Conservation (phyloP, 2,797 vertebrate genomes). For the Hippoglossus hippoglossus region DNA sequence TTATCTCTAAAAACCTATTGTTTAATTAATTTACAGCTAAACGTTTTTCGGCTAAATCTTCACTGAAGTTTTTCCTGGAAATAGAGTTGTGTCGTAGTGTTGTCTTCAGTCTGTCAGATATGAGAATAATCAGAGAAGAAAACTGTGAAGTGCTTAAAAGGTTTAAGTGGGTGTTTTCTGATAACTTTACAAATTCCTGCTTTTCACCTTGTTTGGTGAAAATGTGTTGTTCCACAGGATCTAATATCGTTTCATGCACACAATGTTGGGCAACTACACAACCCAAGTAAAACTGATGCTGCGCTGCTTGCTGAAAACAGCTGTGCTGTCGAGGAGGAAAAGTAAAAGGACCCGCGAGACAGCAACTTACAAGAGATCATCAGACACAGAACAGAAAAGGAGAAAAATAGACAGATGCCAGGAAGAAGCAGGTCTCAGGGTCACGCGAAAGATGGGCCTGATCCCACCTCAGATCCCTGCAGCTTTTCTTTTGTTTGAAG, state of each 20-base stretch:
- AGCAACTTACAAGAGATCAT: conserved; percentile 52
- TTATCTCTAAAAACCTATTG: conserved; percentile 2
- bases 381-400: conserved; percentile 50
- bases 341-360: conserved; percentile 44
- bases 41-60: conserved; percentile 3
- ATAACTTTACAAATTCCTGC: conserved; percentile 11
- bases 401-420: conserved; percentile 74
- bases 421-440: conserved; percentile 77
- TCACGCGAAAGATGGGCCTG: conserved; percentile 79
- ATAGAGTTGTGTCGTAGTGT: background rate
- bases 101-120: background rate
- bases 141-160: conserved; percentile 1
- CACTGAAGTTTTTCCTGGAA: conserved; percentile 1
- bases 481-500: conserved; percentile 83
- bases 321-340: conserved; percentile 31
- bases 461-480: conserved; percentile 81
- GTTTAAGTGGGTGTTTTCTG: conserved; percentile 9
- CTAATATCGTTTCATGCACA: conserved; percentile 14
- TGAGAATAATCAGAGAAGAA: conserved; percentile 6
- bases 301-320: conserved; percentile 32
- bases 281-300: conserved; percentile 10
- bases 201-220: conserved; percentile 33
- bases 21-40: conserved; percentile 11
- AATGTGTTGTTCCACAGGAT: conserved; percentile 1
- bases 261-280: background rate